These are phyloP conservation scores for Labia minor DNA, from an alignment of 2,888 invertebrate genomes.

Conservation along the genomic window DNA sequence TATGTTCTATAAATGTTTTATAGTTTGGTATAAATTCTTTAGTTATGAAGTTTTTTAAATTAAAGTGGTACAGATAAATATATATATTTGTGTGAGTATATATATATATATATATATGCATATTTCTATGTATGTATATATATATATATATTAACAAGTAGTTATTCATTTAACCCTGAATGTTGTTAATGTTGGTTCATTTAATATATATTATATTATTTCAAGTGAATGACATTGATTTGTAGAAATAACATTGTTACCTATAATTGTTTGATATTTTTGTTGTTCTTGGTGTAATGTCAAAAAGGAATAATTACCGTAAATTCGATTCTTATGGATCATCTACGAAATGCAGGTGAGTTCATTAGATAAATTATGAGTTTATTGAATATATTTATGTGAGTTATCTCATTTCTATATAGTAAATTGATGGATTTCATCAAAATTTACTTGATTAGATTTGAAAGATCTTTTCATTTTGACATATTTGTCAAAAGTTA, in stretches of 20 bases:
- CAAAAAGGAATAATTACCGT: conserved; percentile 34
- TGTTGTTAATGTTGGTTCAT: conserved; percentile 40
- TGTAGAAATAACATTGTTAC: conserved; percentile 26
- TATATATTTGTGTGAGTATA: no score
- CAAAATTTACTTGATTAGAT: no score
- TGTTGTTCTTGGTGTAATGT: conserved; percentile 35
- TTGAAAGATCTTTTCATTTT: no score
- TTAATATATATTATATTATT: conserved; percentile 30
- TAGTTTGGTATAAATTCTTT: conserved; percentile 19
- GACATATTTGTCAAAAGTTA: no score
- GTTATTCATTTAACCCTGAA: conserved; percentile 30
- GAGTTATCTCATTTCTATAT: no score
- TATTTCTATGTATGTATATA: no score
- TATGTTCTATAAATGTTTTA: not conserved
- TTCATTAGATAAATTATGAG: no score
- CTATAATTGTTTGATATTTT: conserved; percentile 27
- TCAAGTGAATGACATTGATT: conserved; percentile 30
- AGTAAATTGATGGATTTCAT: no score
- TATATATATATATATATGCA: no score
- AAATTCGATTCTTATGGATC: conserved; percentile 31
- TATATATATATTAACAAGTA: conserved; percentile 24
- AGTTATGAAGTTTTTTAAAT: conserved; percentile 21
- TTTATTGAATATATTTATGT: no score
- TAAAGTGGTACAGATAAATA: conserved; percentile 20
- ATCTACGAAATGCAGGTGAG: conserved; percentile 41